Conservation (phyloP, 1,140 invertebrate species). For the Leptopilina clavipes region DNA sequence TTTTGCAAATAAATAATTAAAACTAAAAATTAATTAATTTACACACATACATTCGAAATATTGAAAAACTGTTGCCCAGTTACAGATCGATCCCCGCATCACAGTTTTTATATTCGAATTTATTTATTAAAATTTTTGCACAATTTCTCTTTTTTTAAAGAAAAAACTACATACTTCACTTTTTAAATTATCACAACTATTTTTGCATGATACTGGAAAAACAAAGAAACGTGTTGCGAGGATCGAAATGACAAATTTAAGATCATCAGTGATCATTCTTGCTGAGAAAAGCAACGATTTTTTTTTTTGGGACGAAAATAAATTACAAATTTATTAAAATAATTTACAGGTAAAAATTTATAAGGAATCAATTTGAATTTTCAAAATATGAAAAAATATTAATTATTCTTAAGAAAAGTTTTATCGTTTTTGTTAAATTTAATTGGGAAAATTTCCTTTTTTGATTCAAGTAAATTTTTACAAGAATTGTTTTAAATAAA, state of each 20-base stretch:
- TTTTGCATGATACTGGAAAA: background rate
- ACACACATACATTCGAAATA: background rate
- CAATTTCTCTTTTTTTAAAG: background rate
- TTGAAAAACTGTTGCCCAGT: background rate
- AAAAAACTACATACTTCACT: too few species aligned
- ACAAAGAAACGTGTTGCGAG: background rate
- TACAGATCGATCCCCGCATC: background rate
- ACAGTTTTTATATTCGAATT: background rate
- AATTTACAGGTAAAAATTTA: background rate
- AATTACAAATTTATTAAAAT: background rate
- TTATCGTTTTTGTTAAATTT: too few species aligned
- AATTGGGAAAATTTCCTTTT: background rate
- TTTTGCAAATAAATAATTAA: background rate
- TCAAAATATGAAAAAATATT: too few species aligned
- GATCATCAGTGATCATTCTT: conserved; percentile 9
- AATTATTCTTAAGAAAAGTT: too few species aligned
- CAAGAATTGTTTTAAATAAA: background rate
- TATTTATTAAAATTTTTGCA: conserved; percentile 3
- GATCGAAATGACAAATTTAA: conserved; percentile 9
- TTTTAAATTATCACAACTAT: background rate
- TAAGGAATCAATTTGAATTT: background rate
- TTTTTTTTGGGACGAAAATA: background rate
- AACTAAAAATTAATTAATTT: background rate
- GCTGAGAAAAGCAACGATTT: background rate
- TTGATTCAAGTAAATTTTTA: background rate